These are phyloP conservation scores for Sogatella furcifera DNA, from an alignment of 1,140 invertebrate genomes.

Conservation along the genomic window DNA sequence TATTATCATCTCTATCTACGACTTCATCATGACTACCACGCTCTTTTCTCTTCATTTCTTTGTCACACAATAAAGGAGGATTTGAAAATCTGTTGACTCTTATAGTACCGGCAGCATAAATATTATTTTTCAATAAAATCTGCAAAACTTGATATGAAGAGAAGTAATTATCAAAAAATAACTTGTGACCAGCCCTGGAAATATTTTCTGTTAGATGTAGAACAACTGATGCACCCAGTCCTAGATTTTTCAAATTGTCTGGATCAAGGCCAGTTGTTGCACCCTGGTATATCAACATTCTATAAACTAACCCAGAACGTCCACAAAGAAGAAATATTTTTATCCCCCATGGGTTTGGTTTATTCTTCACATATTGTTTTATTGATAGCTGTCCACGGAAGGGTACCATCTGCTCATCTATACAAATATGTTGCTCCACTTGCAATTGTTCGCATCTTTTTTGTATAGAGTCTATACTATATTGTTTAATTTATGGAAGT, in stretches of 20 bases:
- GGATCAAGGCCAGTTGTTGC: conserved; percentile 23
- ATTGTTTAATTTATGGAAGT: too few species aligned
- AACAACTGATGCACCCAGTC: conserved; percentile 20
- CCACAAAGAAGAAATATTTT: conserved; percentile 18
- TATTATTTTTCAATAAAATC: conserved; percentile 1
- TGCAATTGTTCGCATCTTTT: conserved; percentile 22
- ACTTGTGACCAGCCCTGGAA: neutral
- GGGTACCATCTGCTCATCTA: conserved; percentile 28
- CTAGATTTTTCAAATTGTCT: conserved; percentile 18
- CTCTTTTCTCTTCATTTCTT: conserved; percentile 9
- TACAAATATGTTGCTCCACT: conserved; percentile 18
- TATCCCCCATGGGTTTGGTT: conserved; percentile 22
- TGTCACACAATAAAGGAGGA: conserved; percentile 6
- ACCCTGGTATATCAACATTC: conserved; percentile 26
- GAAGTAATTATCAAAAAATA: conserved; percentile 18
- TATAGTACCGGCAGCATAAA: conserved; percentile 14
- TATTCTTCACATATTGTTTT: conserved; percentile 25
- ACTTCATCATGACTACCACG: conserved; percentile 10
- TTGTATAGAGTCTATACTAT: conserved; percentile 20
- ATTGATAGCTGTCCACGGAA: conserved; percentile 22
- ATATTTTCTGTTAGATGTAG: conserved; percentile 18
- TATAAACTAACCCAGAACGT: conserved; percentile 18
- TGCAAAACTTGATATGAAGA: conserved; percentile 11
- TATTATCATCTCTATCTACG: conserved; percentile 6
- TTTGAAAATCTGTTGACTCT: conserved; percentile 12